Base-by-base conservation (phyloP, 2,797 vertebrate species). In the Okamejei kenojei region DNA sequence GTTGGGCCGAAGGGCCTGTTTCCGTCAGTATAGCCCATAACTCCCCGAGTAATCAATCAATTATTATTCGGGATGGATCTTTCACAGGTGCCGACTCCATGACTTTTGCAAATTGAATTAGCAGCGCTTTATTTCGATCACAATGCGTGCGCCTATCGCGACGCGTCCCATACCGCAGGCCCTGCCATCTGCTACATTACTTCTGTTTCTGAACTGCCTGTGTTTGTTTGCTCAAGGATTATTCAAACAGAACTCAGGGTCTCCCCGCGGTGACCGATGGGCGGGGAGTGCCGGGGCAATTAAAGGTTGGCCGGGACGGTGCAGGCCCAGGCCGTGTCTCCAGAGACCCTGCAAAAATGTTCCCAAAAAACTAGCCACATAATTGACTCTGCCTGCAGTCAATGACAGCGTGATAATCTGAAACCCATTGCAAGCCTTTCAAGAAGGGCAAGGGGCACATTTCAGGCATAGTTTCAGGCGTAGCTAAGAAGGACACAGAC, bases 181-280 rank as follows among this genome's bases (percentile, higher is more conserved):
- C 7, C 45, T 2, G 10, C 71, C 90, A 92, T 92, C 38, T 92
- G 90, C 71, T 74, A 45, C 1, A 74, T 74, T 74, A 74, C 68
- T 92, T 92, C 45, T 90, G 29, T 38, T 8, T 76, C 90, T 54
- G 71, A 38, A 10, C 23, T 74, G 68, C 71, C 35, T 54, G 38
- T 76, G 90, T 92, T 92, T 92, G 90, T 92, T 92, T 92, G 71
- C 90, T 54, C 90, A 92, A 76, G 90, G 90, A n/a, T 71, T 92
- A 76, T 92, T 92, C 90, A 92, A 92, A 92, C 90, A 73, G 35
- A 74, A 71, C 90, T 76, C 68, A 58, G 38, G 38, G 90, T 92
- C 90, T 74, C 71, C 45, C 90, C 9, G 45, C 90, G n/a, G 90
- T 76, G 68, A 74, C 71, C 90, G 76, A n/a, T 71, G 68, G 68